Base-by-base conservation (phyloP, 2,888 invertebrate genomes). In the Zele albiditarsus region DNA sequence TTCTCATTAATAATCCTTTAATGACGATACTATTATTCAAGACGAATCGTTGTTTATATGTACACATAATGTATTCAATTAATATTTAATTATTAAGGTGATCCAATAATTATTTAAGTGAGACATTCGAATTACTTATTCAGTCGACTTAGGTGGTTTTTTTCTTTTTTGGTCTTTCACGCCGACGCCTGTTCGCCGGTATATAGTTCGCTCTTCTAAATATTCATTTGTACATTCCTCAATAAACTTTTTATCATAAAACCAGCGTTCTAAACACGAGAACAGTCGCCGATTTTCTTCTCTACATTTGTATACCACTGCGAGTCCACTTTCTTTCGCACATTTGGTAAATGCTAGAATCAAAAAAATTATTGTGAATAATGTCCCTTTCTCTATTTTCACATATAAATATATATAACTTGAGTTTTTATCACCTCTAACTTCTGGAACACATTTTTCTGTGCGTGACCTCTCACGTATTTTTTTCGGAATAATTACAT, bases 401-500 rank as follows among this genome's bases (percentile, higher is more conserved):
- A 38, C n/a, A n/a, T n/a, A 38, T 38, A 12, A 38, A 38, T 38
- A 38, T 38, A 38, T 38, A 38, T 8, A 2, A 20, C 60, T 68
- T 65, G 58, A n/a, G n/a, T n/a, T n/a, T n/a, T 58, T 12, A 23
- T 27, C 69, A 92, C 94, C 92, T 85, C 91, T 89, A 0, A 96
- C 95, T 90, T 94, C 94, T 80, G 92, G 89, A 0, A 86, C 77
- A 89, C 98, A 98, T 88, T 97, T 96, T 84, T 95, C 94, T 16
- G 85, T 86, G 87, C 93, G 95, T 0, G 97, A 95, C 82, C 93
- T 94, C 28, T 96, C 95, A 80, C 98, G 92, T 91, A 98, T 94
- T 84, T 95, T 93, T 89, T 97, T 95, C 0, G 98, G 96, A 86
- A 99, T 95, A 80, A 98, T 87, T 23, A 98, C 94, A 86, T 98